Percentiles rank a stretch among this genome's conserved stretches.
Evolutionary conservation across 2,797 vertebrate species (phyloP).

Genomic region (Pygocentrus nattereri): DNA sequence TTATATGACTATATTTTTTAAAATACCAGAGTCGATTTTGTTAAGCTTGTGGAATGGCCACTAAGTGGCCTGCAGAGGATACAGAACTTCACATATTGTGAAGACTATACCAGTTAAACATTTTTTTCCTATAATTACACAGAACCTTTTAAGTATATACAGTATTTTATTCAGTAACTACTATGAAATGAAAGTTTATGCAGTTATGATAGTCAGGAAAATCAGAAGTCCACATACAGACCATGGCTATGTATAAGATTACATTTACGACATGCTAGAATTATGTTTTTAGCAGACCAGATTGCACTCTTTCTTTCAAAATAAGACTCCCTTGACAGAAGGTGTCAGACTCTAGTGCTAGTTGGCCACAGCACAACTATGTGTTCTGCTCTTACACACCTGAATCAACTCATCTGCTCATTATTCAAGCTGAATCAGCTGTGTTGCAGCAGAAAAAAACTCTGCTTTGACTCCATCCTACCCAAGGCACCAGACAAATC

Average conservation of each 20-base stretch:
- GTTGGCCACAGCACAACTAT: neutral
- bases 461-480: constrained; percentile 4
- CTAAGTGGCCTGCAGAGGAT: too few species aligned
- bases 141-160: too few species aligned
- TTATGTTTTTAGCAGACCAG: neutral
- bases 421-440: neutral
- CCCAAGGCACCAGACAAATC: constrained; percentile 18
- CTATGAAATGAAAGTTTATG: too few species aligned
- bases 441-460: constrained; percentile 2
- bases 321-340: neutral
- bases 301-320: neutral
- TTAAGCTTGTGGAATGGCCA: too few species aligned
- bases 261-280: neutral
- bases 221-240: too few species aligned
- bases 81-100: too few species aligned
- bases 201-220: too few species aligned
- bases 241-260: neutral
- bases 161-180: too few species aligned
- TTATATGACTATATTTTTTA: too few species aligned
- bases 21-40: too few species aligned
- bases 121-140: too few species aligned
- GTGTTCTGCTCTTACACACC: neutral
- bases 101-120: too few species aligned
- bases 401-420: neutral
- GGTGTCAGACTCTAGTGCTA: neutral